Evolutionary conservation across 2,113 vertebrate species (phyloP), one percentile per base, ranked within the genome.

Genomic region (Lipophrys pholis): DNA sequence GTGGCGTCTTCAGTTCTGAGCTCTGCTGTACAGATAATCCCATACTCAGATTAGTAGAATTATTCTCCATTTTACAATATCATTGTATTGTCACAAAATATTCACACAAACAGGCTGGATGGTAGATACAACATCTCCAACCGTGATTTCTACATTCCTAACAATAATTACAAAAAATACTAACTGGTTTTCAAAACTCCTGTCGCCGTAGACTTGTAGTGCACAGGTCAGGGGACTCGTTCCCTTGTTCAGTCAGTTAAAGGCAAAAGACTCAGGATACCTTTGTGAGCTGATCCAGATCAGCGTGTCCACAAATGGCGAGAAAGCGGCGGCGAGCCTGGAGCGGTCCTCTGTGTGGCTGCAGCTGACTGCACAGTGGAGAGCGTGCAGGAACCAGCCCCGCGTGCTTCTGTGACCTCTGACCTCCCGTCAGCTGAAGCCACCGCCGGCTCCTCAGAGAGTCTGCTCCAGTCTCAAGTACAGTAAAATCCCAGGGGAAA

Each of bases 1-100:
- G 76, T 80, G 53, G 42, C 77, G 59, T 70, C 69, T 30, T 30
- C 21, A 35, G 36, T 67, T 72, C 80, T 77, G 7, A 81, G 61
- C 66, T 62, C 67, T 56, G 69, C 81, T 81, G 80, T 85, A 86
- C 81, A 89, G 74, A 84, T 72, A 79, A 81, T 39, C 38, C 68
- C 65, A 76, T 73, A 74, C 69, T 82, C 57, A 64, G 67, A 81
- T 85, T 78, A 81, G 76, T 82, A 83, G 49, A 74, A 63, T 74
- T 87, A 84, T 78, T 86, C 58, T 78, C 81, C 60, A 76, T 80
- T 85, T 86, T 85, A 88, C 83, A 90, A n/a, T n/a, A n/a, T n/a
- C n/a, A n/a, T n/a, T n/a, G 48, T 82, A 81, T 81, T 89, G 92
- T 88, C 85, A 89, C 81, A 92, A 93, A 92, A 90, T 91, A 89